Conservation (phyloP, 2,888 invertebrate genomes). For the Melieria omissa region DNA sequence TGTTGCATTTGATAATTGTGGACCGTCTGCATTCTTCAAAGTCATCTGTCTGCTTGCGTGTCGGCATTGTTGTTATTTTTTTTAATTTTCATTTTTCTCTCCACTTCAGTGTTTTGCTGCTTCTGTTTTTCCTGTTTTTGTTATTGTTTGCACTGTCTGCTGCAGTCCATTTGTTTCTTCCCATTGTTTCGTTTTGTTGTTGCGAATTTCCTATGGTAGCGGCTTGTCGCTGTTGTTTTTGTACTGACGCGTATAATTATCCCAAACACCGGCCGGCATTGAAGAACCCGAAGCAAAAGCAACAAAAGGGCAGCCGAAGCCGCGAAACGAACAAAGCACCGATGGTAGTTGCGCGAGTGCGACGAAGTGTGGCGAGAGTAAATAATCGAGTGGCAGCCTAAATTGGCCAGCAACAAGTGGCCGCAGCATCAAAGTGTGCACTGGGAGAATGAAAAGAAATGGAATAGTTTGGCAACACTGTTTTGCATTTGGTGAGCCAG, state of each 20-base stretch:
- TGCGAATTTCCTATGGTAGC: background rate
- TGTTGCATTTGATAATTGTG: constrained; percentile 22
- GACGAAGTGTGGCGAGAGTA: background rate
- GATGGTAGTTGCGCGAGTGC: background rate
- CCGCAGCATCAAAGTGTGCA: background rate
- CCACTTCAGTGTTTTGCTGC: background rate
- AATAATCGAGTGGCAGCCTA: background rate
- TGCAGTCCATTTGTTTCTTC: background rate
- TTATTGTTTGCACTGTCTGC: background rate
- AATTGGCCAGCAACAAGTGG: constrained; percentile 15
- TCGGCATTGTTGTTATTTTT: constrained; percentile 1
- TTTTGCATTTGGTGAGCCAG: too few species aligned
- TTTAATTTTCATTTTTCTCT: constrained; percentile 4
- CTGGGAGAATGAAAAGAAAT: background rate
- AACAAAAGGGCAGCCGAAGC: too few species aligned
- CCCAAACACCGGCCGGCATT: constrained; percentile 36
- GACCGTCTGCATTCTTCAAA: constrained; percentile 35
- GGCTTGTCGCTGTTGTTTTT: background rate
- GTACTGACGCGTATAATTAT: constrained; percentile 28
- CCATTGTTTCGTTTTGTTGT: background rate
- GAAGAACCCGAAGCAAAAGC: background rate
- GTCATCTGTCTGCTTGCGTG: constrained; percentile 29
- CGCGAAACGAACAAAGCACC: background rate
- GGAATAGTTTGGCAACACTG: too few species aligned
- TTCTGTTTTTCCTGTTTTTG: background rate